phyloP scores from a whole-genome alignment of 2,113 vertebrate genomes.

The Centrocercus urophasianus region DNA sequence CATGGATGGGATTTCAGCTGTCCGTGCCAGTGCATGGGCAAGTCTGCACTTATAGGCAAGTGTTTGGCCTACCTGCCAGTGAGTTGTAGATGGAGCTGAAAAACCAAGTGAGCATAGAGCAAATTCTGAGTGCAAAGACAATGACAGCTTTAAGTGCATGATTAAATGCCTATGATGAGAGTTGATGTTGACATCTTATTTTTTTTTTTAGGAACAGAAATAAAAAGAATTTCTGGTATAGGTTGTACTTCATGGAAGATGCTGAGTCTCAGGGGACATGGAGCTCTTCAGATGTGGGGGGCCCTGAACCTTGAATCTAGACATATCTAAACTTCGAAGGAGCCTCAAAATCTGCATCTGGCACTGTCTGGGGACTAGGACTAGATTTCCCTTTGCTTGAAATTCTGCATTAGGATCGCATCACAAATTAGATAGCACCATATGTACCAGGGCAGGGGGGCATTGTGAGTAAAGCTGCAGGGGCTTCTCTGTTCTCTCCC shows the following conservation, averaged over 20 bases:
- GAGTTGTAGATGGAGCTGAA: not conserved
- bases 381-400: not conserved
- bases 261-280: not conserved
- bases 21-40: not conserved
- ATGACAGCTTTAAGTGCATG: not conserved
- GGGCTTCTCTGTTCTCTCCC: not conserved
- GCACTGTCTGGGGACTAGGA: not conserved
- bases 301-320: not conserved
- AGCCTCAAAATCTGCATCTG: not conserved
- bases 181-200: not conserved
- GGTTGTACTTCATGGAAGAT: not conserved
- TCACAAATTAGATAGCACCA: accelerated
- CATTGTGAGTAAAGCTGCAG: not conserved
- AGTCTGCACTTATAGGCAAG: accelerated
- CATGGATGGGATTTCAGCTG: not conserved
- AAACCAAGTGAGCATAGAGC: not conserved
- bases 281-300: not conserved
- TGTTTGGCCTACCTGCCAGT: not conserved
- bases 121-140: not conserved
- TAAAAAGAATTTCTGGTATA: not conserved
- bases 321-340: not conserved
- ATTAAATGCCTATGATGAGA: not conserved
- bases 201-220: not conserved
- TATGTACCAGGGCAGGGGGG: accelerated
- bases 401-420: not conserved